A percentile compares a stretch with the other conserved stretches of the same genome.
Evolutionary conservation across 2,113 vertebrate species (phyloP).

Genomic region (Sylvilagus bachmani): DNA sequence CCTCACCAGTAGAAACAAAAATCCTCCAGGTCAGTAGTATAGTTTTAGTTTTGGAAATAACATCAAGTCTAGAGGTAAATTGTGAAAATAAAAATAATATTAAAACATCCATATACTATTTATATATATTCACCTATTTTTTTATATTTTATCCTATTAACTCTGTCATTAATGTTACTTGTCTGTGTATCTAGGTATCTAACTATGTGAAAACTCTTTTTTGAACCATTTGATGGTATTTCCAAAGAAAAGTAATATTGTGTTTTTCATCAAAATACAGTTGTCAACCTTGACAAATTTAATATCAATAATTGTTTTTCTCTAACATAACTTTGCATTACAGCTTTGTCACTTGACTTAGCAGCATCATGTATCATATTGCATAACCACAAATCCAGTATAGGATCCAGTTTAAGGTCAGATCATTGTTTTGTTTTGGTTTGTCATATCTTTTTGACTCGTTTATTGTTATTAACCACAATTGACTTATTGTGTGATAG

Average conservation of each 20-base stretch:
- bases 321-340: neutral
- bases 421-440: neutral
- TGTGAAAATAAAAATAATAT: slow-evolving; percentile 32
- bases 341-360: neutral
- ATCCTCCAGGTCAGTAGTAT: neutral
- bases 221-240: neutral
- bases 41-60: slow-evolving; percentile 64
- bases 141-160: neutral
- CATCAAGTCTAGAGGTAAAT: slow-evolving; percentile 39
- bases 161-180: neutral
- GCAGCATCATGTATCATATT: too few species aligned
- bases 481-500: neutral
- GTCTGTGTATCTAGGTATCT: neutral
- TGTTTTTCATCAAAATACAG: neutral
- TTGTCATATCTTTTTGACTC: neutral
- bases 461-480: neutral
- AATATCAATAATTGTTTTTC: neutral
- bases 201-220: neutral
- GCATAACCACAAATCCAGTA: neutral
- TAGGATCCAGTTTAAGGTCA: neutral
- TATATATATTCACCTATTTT: slow-evolving; percentile 7
- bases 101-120: neutral
- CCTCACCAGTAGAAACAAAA: slow-evolving; percentile 65
- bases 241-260: neutral
- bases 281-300: neutral